Base-by-base conservation (phyloP, 2,888 invertebrate genomes). In the Coenonympha arcania region DNA sequence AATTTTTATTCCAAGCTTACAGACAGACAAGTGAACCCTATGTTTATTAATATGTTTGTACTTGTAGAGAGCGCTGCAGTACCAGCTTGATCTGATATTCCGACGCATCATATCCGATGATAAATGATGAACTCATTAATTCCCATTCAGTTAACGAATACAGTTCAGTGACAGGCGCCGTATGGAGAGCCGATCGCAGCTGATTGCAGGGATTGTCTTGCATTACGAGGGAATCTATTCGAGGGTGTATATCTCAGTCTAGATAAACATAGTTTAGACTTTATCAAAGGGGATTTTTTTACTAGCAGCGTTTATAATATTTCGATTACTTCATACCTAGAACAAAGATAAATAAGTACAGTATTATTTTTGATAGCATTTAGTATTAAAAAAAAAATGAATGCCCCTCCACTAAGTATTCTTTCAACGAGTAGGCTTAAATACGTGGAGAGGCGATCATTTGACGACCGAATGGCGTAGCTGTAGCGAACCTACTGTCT, bases 91-190 rank as follows among this genome's bases (percentile, higher is more conserved):
- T 74, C 71, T 28, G 26, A 41, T 41, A 30, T 41, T 41, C 71
- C 65, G 69, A 73, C 69, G 65, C 64, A 65, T 71, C 69, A 70
- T 71, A 72, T 66, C 69, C 68, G 68, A 65, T 65, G 66, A 73
- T 74, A 75, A 77, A 79, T 79, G 73, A 77, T 71, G 72, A 65
- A 73, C 76, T 80, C 79, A 79, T 83, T 81, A 77, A 74, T 78
- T 71, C 65, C 74, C 69, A 77, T 79, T 78, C 76, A 76, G 74
- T 74, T 71, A 72, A 70, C 75, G 71, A 71, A 78, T 73, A 73
- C 69, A 72, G 67, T 66, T 65, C 70, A 69, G 64, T 76, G 75
- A 76, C 66, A 68, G 63, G 56, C 64, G 61, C 61, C 63, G 63
- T 58, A 62, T 64, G 31, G 18, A 8, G 41, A 63, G 60, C 61